Conservation (phyloP, 2,888 invertebrate species). For the Aphelenchoides bicaudatus region DNA sequence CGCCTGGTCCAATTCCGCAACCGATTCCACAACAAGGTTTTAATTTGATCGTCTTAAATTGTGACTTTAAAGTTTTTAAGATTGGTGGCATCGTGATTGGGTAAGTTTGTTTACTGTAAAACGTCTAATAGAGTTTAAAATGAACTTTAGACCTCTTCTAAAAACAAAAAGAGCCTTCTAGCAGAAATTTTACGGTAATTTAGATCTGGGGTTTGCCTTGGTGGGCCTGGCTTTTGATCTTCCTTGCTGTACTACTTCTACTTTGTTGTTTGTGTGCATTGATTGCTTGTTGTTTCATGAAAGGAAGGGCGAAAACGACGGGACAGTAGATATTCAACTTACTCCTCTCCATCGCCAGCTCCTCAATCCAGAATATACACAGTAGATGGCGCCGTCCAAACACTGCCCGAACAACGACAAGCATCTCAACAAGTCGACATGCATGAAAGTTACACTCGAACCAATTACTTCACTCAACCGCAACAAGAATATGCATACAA, state of each 20-base stretch:
- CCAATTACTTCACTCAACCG: neutral
- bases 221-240: constrained; percentile 50
- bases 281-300: constrained; percentile 34
- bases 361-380: constrained; percentile 19
- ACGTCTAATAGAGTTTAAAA: too few relatives aligned
- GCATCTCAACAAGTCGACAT: constrained; percentile 25
- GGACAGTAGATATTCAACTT: too few relatives aligned
- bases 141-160: too few relatives aligned
- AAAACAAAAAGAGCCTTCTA: too few relatives aligned
- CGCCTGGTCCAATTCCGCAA: neutral
- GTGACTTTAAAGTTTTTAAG: neutral
- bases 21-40: constrained; percentile 5
- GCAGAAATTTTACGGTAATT: too few relatives aligned
- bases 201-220: constrained; percentile 33
- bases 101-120: too few relatives aligned
- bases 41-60: too few relatives aligned
- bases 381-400: constrained; percentile 28
- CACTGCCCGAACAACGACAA: constrained; percentile 24
- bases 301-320: neutral
- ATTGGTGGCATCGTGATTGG: constrained; percentile 15
- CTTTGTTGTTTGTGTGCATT: constrained; percentile 31
- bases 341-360: constrained; percentile 24
- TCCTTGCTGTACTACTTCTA: constrained; percentile 43
- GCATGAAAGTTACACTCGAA: neutral
- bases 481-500: neutral